phyloP scores from a whole-genome alignment of 2,888 invertebrate species.

The Rhagonycha lutea region DNA sequence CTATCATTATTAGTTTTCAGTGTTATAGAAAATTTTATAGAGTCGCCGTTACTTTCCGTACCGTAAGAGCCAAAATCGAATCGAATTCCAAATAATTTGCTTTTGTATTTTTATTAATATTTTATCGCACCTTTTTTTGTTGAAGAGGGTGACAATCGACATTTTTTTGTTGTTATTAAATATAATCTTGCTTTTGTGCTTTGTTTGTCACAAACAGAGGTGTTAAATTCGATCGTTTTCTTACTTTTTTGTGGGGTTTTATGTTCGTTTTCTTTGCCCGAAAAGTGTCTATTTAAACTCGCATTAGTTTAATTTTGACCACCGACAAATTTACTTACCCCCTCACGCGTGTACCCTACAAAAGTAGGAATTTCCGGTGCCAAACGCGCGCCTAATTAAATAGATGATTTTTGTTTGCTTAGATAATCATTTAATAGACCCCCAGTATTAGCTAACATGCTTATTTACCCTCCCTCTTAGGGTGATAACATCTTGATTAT shows the following conservation, averaged over 20 bases:
- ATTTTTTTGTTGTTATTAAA: conserved; percentile 38
- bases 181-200: conserved; percentile 37
- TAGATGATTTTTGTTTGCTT: conserved; percentile 59
- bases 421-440: conserved; percentile 58
- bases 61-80: not conserved
- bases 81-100: not conserved
- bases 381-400: conserved; percentile 54
- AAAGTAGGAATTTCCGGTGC: conserved; percentile 52
- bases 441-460: conserved; percentile 53
- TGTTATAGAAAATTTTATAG: conserved; percentile 3
- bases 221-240: conserved; percentile 42
- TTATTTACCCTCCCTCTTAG: conserved; percentile 51
- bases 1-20: conserved; percentile 49
- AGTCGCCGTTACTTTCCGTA: not conserved
- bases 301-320: conserved; percentile 41
- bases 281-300: conserved; percentile 39
- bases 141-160: conserved; percentile 33
- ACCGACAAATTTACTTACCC: conserved; percentile 32
- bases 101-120: conserved; percentile 21
- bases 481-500: conserved; percentile 41
- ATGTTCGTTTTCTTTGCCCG: conserved; percentile 29
- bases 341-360: conserved; percentile 45
- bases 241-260: not conserved
- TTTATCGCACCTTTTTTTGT: conserved; percentile 31
- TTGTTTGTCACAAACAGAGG: conserved; percentile 49